Base-by-base conservation (phyloP, 2,888 invertebrate genomes). In the Acrocyrtus sp. region DNA sequence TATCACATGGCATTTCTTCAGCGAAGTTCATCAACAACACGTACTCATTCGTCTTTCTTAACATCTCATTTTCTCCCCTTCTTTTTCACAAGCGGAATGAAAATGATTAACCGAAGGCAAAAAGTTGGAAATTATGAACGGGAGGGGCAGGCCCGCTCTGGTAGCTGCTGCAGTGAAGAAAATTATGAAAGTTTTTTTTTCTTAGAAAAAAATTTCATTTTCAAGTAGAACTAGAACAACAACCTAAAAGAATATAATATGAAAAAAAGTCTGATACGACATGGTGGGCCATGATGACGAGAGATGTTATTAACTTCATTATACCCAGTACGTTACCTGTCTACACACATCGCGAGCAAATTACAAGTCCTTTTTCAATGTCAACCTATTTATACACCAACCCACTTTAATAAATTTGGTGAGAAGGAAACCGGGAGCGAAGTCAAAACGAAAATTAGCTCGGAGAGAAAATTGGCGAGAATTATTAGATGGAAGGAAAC, bases 321-420 rank as follows among this genome's bases (percentile, higher is more conserved):
- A 61, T 39, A 21, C 10, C 22, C 45, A 26, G 34, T 47, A 22
- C 24, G 22, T 34, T 56, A 65, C 47, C 56, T 54, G 54, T 65
- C 54, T 22, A 12, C 29, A n/a, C n/a, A n/a, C 22, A 2, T 27
- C 1, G 17, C 21, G n/a, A 65, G 56, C 54, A 65, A 56, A 65
- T 65, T 56, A 34, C 56, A 65, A 39, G 21, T 41, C 29, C 39
- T 66, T 66, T 50, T 57, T 66, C 57, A 66, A 48, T 66, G 66
- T 57, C 66, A 65, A 22, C 53, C 63, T 53, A 53, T 54, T 63
- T 63, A 27, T 29, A 54, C 22, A 27, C 41, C 24, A 12, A 5
- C 6, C 34, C 34, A 34, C 34, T 8, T 34, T 34, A 34, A 34
- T 8, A 34, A 34, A 34, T 12, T 12, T 34, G 34, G 5, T 34